Evolutionary conservation across 2,888 invertebrate genomes (phyloP).

Genomic region (Ornithoptera alexandrae): DNA sequence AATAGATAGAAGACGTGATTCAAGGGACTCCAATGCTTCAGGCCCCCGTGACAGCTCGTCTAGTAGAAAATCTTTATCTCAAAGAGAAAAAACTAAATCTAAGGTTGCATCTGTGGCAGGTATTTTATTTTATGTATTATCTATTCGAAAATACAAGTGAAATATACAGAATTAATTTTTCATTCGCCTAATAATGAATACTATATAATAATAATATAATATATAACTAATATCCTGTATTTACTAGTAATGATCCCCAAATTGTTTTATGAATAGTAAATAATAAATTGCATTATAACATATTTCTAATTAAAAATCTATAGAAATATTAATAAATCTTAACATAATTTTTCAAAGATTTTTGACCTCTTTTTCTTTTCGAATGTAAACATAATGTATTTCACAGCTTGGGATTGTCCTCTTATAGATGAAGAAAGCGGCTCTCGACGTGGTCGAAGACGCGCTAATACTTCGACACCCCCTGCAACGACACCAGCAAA

Average conservation of each 20-base stretch:
- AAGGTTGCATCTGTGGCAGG: slow-evolving; percentile 54
- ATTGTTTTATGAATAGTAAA: too few relatives aligned
- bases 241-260: too few relatives aligned
- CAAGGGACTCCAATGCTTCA: slow-evolving; percentile 74
- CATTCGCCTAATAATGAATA: too few relatives aligned
- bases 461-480: slow-evolving; percentile 65
- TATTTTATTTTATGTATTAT: slow-evolving; percentile 30
- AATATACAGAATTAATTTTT: too few relatives aligned
- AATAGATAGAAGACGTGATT: slow-evolving; percentile 69
- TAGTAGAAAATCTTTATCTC: slow-evolving; percentile 64
- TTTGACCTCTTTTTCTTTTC: background rate
- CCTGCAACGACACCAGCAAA: slow-evolving; percentile 65
- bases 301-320: too few relatives aligned
- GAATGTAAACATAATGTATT: background rate
- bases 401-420: slow-evolving; percentile 63
- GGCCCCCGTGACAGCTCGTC: slow-evolving; percentile 64
- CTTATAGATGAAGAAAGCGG: slow-evolving; percentile 59
- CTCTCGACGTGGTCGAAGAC: slow-evolving; percentile 60
- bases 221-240: too few relatives aligned
- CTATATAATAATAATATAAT: too few relatives aligned
- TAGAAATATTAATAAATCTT: too few relatives aligned
- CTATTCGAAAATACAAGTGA: too few relatives aligned
- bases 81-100: slow-evolving; percentile 61
- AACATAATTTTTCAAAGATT: too few relatives aligned
- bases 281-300: too few relatives aligned